Evolutionary conservation across 2,113 vertebrate species (phyloP), one percentile per base, ranked within the genome.

Genomic region (Zeus faber): DNA sequence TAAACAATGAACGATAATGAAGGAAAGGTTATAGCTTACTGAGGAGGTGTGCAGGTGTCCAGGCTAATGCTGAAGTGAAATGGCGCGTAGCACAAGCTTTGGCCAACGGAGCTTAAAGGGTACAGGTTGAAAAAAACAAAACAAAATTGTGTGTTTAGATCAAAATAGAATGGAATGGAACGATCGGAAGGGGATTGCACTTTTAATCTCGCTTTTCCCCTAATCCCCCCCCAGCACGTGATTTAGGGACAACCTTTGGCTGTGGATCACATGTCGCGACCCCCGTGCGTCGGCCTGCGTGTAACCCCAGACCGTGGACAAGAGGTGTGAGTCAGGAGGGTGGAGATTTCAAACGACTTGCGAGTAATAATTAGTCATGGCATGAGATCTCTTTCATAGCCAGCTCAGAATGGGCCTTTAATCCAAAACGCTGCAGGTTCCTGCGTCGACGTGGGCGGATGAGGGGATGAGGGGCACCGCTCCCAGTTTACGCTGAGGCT

Each of bases 281-380:
- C 54, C 33, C 62, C 25, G 43, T 20, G n/a, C n/a, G n/a, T 55
- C 60, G 46, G 53, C 17, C 17, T 41, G 23, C 4, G 14, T 44
- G 57, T 16, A 62, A 67, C 55, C 46, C 33, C 67, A 66, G 37
- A 35, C 52, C 67, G n/a, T n/a, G n/a, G n/a, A n/a, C n/a, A n/a
- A n/a, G 55, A 67, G 58, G 64, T 44, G 33, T 14, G 3, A 35
- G 33, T 11, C 3, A 18, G 35, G 46, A 29, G 45, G 43, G 43
- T 1, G 31, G 56, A 11, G 7, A 2, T 58, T 65, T 76, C 58
- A 54, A 75, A 54, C n/a, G n/a, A 77, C 67, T 11, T 43, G 13
- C 23, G 6, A 10, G 16, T 22, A 2, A 2, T 6, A 33, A 46
- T 70, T 58, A 75, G 58, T 72, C 70, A 24, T 29, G 52, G 45